Percentiles rank a stretch among this genome's conserved stretches.
Evolutionary conservation across 2,797 vertebrate genomes (phyloP).

Genomic region (Lateolabrax maculatus): DNA sequence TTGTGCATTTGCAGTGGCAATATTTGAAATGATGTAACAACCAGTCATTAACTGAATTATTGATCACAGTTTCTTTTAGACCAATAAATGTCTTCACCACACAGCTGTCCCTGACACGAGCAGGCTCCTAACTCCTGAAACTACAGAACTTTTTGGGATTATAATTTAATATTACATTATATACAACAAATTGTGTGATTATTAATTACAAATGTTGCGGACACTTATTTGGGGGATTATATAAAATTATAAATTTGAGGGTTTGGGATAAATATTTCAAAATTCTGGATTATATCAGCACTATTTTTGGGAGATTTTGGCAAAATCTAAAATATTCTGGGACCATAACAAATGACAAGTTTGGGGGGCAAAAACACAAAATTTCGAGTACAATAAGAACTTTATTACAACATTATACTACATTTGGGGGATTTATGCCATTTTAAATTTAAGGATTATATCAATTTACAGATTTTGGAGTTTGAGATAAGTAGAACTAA

Average conservation of each 20-base stretch:
- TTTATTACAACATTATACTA: too few relatives aligned
- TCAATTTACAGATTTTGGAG: not conserved
- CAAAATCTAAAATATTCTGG: too few relatives aligned
- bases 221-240: not conserved
- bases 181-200: not conserved
- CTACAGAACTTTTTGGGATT: not conserved
- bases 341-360: not conserved
- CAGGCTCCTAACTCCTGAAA: conserved; percentile 10
- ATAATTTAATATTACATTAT: not conserved
- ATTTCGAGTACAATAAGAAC: too few relatives aligned
- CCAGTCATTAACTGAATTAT: conserved; percentile 67
- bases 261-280: too few relatives aligned
- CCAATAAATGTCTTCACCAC: conserved; percentile 75
- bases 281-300: not conserved
- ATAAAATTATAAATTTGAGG: too few relatives aligned
- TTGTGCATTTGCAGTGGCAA: conserved; percentile 36
- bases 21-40: conserved; percentile 66
- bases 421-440: too few relatives aligned
- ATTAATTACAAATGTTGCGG: not conserved
- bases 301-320: not conserved
- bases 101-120: conserved; percentile 22
- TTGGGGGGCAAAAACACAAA: too few relatives aligned
- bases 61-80: conserved; percentile 66
- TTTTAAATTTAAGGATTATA: not conserved
- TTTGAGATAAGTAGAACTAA: too few relatives aligned